These are phyloP conservation scores for Spilarctia lutea DNA, from an alignment of 2,888 invertebrate genomes.

Conservation along the genomic window DNA sequence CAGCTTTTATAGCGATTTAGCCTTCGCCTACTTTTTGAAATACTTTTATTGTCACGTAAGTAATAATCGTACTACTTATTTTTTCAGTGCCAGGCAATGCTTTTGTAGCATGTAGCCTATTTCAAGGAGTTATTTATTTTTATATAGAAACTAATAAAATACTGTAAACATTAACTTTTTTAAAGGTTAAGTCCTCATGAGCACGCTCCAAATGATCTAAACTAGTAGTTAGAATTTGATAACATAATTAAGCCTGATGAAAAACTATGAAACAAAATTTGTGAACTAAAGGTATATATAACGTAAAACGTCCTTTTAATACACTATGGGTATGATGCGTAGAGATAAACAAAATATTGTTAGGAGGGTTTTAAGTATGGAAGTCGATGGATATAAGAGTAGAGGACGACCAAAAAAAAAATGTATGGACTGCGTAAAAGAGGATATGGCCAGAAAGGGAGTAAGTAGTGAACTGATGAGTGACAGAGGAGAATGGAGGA, in stretches of 20 bases:
- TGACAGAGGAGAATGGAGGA: too few relatives aligned
- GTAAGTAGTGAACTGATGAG: too few relatives aligned
- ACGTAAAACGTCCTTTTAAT: too few relatives aligned
- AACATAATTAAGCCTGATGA: background rate
- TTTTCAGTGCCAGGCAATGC: background rate
- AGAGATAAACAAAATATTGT: too few relatives aligned
- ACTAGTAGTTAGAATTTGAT: background rate
- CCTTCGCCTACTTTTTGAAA: constrained; percentile 1
- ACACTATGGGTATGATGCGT: too few relatives aligned
- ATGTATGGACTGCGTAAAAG: too few relatives aligned
- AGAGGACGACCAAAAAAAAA: too few relatives aligned
- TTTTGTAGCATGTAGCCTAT: background rate
- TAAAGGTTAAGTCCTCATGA: background rate
- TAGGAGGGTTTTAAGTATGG: too few relatives aligned
- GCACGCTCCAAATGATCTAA: background rate
- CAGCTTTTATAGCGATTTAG: background rate
- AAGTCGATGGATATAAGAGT: too few relatives aligned
- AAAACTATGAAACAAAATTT: background rate
- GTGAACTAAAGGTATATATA: too few relatives aligned
- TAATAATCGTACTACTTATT: background rate
- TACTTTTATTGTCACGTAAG: constrained; percentile 2
- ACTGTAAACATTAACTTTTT: background rate
- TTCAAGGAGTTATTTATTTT: background rate
- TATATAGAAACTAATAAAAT: background rate
- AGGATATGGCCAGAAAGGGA: too few relatives aligned